Conservation (phyloP, 2,113 vertebrate species). For the Chaetops frenatus region DNA sequence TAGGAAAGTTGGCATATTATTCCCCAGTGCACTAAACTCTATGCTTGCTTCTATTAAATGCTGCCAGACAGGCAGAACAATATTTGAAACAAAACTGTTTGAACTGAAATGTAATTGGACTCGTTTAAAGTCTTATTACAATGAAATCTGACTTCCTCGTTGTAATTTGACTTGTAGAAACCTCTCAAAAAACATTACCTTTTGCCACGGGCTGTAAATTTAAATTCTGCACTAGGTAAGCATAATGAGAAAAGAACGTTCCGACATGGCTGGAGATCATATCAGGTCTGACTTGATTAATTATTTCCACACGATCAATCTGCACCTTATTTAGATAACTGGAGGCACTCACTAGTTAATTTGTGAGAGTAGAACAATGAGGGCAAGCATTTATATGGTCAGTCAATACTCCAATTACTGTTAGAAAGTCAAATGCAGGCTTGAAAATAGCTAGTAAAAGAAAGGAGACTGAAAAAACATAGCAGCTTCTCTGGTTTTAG, state of each 20-base stretch:
- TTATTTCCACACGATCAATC: slow-evolving; percentile 62
- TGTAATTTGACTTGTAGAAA: slow-evolving; percentile 57
- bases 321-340: slow-evolving; percentile 64
- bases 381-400: slow-evolving; percentile 40
- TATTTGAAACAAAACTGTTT: slow-evolving; percentile 62
- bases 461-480: background rate
- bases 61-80: slow-evolving; percentile 47
- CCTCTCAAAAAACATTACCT: slow-evolving; percentile 47
- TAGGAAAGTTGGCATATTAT: slow-evolving; percentile 54
- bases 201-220: slow-evolving; percentile 58
- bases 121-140: slow-evolving; percentile 60
- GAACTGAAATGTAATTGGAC: slow-evolving; percentile 61
- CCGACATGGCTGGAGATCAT: slow-evolving; percentile 58
- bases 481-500: background rate
- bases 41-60: slow-evolving; percentile 58
- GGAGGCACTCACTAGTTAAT: slow-evolving; percentile 60
- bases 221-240: slow-evolving; percentile 54
- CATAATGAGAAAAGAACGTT: slow-evolving; percentile 56
- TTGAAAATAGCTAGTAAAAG: background rate
- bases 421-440: slow-evolving; percentile 36
- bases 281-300: slow-evolving; percentile 57
- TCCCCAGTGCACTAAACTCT: slow-evolving; percentile 30
- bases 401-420: slow-evolving; percentile 61
- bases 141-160: slow-evolving; percentile 52
- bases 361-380: slow-evolving; percentile 49